Evolutionary conservation across 2,113 vertebrate genomes (phyloP), one percentile per base, ranked within the genome.

Genomic region (Glaucomys volans): DNA sequence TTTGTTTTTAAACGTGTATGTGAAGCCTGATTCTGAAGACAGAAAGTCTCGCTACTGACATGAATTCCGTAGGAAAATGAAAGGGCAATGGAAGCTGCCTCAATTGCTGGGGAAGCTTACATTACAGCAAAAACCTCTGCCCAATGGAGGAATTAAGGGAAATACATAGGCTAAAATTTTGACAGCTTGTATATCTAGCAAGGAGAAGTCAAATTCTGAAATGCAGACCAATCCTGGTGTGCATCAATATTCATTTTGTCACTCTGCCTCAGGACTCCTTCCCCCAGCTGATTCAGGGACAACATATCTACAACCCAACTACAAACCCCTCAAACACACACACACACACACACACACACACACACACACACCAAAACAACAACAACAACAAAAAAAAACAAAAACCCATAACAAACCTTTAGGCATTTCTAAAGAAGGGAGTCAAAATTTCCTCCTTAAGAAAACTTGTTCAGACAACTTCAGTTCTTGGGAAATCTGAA

Each of bases 391-490:
- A 57, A 57, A 2, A 7, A 57, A 57, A 57, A 57, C 47, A 87
- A 87, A 94, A 59, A 44, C 4, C 50, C n/a, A 62, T 11, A 77
- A 79, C 64, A 28, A 47, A 47, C 76, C 37, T 44, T n/a, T 4
- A 86, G 50, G 77, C 11, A 1, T 93, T 96, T 96, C 96, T 66
- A 74, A 75, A 88, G 64, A 92, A 94, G 50, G 47, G 52, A 80
- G 79, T 42, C 81, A 90, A 86, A 95, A 92, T n/a, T 87, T 30
- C 87, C 87, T 91, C 42, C 44, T 59, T 72, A 62, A 17, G 35
- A 91, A 69, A 94, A 96, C 86, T 59, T 96, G 93, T 94, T 87
- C 35, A 40, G 88, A 85, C 96, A 90, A 72, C 74, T 86, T 67
- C 12, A 35, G 50, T 11, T 95, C 85, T 82, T 82, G 87, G 67